Conservation (phyloP, 2,888 invertebrate species). For the Ormyrus pomaceus region DNA sequence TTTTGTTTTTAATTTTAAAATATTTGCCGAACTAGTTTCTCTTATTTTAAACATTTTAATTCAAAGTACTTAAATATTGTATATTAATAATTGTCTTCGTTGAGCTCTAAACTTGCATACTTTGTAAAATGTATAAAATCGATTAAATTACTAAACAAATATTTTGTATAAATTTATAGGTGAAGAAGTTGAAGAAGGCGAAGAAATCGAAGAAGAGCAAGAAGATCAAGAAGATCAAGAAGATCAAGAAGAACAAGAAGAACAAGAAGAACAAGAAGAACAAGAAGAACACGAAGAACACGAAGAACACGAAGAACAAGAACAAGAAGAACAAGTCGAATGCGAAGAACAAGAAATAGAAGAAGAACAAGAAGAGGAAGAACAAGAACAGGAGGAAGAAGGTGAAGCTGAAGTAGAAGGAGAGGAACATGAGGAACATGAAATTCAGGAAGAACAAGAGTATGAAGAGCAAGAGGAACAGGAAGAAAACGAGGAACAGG, state of each 20-base stretch:
- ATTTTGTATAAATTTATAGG: conserved; percentile 13
- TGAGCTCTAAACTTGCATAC: too few relatives aligned
- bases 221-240: conserved; percentile 48
- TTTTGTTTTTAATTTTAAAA: too few relatives aligned
- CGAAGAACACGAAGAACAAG: conserved; percentile 40
- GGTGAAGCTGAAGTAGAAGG: background rate
- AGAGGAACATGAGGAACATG: conserved; percentile 6
- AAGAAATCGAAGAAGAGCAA: conserved; percentile 52
- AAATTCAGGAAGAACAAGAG: conserved; percentile 37
- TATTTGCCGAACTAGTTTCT: too few relatives aligned
- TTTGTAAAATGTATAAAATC: too few relatives aligned
- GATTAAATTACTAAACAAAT: too few relatives aligned
- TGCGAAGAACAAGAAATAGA: conserved; percentile 52
- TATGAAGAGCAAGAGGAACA: conserved; percentile 42
- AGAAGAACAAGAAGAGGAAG: conserved; percentile 39
- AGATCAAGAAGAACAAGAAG: conserved; percentile 46
- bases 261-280: conserved; percentile 50
- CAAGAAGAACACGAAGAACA: conserved; percentile 52
- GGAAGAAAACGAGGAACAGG: conserved; percentile 55
- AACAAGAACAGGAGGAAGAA: conserved; percentile 48
- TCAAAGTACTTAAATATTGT: too few relatives aligned
- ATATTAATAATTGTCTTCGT: too few relatives aligned
- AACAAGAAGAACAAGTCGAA: conserved; percentile 49
- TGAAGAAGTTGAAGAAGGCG: conserved; percentile 50
- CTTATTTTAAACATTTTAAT: too few relatives aligned